These are phyloP conservation scores for Momotus momota DNA, from an alignment of 2,797 vertebrate species.

Conservation along the genomic window DNA sequence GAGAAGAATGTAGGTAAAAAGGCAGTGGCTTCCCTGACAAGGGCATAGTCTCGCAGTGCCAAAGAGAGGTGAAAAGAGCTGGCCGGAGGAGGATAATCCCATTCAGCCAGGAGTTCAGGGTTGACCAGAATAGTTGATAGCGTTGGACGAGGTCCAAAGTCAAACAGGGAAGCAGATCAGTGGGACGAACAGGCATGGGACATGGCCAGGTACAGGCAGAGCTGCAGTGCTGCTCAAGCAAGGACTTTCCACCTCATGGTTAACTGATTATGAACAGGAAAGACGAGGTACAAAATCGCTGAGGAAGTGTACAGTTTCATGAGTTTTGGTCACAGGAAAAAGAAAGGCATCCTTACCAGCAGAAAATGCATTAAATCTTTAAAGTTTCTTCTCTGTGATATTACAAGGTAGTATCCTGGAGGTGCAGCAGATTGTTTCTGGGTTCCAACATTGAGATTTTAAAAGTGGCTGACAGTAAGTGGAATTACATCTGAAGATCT, in stretches of 20 bases:
- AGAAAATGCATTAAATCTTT: background rate
- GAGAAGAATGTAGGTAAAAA: background rate
- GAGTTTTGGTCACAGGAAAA: background rate
- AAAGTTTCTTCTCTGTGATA: background rate
- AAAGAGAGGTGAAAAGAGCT: background rate
- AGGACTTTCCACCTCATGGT: background rate
- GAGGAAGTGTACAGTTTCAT: background rate
- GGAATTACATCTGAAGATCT: background rate
- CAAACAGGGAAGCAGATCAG: background rate
- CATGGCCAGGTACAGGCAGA: background rate
- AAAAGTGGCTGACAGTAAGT: background rate
- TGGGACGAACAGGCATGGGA: background rate
- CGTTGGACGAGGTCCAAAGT: background rate
- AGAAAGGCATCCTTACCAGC: background rate
- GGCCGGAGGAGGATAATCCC: accelerated
- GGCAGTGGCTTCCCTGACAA: background rate
- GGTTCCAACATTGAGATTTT: background rate
- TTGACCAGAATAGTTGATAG: background rate
- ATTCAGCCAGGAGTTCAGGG: background rate
- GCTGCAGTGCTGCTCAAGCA: background rate
- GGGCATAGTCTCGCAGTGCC: background rate
- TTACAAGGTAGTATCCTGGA: background rate
- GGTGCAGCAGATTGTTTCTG: background rate
- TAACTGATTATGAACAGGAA: background rate
- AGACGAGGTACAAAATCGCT: background rate